These are phyloP conservation scores for Lucilia cuprina DNA, from an alignment of 1,140 invertebrate species.

Conservation along the genomic window DNA sequence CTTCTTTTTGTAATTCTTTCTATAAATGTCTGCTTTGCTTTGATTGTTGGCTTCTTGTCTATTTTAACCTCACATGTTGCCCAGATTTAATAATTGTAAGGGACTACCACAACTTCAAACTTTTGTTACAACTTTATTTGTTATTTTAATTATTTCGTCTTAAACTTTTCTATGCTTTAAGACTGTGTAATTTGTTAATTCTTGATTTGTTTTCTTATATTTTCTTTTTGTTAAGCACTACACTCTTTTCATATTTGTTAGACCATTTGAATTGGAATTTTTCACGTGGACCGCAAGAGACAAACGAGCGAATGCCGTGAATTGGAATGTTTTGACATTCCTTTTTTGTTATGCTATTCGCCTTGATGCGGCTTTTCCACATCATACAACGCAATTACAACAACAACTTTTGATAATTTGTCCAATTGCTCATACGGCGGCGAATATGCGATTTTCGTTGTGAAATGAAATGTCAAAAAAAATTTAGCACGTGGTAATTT, in stretches of 20 bases:
- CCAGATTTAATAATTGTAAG: not conserved
- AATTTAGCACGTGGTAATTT: constrained; percentile 9
- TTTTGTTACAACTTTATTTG: not conserved
- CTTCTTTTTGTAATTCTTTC: constrained; percentile 1
- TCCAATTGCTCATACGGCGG: not conserved
- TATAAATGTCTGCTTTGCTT: constrained; percentile 35
- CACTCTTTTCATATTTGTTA: not conserved
- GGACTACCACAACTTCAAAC: constrained; percentile 9
- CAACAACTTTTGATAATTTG: not conserved
- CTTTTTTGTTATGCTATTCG: constrained; percentile 16
- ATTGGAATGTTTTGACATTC: constrained; percentile 32
- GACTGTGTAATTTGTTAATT: not conserved
- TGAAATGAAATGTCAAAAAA: constrained; percentile 5
- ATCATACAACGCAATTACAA: not conserved
- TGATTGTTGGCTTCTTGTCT: constrained; percentile 48
- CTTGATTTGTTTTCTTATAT: not conserved
- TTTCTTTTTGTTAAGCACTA: not conserved
- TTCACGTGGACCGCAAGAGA: constrained; percentile 33
- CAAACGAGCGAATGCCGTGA: not conserved
- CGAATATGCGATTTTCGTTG: not conserved
- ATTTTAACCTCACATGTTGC: constrained; percentile 60
- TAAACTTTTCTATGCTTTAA: not conserved
- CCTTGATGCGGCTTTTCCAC: not conserved
- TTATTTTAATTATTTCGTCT: not conserved
- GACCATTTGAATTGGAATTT: not conserved